A percentile compares a stretch with the other conserved stretches of the same genome.
These are phyloP conservation scores for Eidolon helvum DNA, from an alignment of 2,113 vertebrate genomes.

Conservation along the genomic window DNA sequence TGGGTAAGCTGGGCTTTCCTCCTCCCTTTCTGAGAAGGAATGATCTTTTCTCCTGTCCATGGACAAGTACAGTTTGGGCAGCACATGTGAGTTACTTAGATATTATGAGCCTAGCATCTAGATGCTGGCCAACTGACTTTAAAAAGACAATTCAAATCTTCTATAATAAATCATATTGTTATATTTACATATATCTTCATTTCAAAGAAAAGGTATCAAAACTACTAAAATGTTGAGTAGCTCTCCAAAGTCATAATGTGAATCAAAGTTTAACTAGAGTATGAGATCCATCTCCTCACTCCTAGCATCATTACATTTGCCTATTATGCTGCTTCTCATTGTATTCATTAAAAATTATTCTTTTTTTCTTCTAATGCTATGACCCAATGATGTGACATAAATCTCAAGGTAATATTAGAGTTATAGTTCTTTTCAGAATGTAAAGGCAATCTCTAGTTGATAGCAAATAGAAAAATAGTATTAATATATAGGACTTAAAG, in stretches of 20 bases:
- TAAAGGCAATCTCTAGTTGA: slow-evolving; percentile 34
- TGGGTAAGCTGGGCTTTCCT: neutral
- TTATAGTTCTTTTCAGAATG: slow-evolving; percentile 45
- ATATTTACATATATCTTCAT: neutral
- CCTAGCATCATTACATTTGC: slow-evolving; percentile 4
- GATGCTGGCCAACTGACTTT: neutral
- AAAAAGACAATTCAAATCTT: slow-evolving; percentile 5
- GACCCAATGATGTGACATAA: slow-evolving; percentile 43
- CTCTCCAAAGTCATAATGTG: slow-evolving; percentile 29
- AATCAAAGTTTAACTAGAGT: slow-evolving; percentile 36
- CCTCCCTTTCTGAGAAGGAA: neutral
- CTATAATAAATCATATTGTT: neutral
- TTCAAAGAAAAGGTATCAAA: slow-evolving; percentile 17
- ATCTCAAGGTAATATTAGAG: slow-evolving; percentile 25
- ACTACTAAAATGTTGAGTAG: neutral
- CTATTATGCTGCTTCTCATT: neutral
- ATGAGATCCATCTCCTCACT: slow-evolving; percentile 23
- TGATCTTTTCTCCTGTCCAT: neutral
- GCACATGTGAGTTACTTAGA: neutral
- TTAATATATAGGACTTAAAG: no score
- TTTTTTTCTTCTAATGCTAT: neutral
- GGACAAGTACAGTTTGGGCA: neutral
- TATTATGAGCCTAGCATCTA: neutral
- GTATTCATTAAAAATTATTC: slow-evolving; percentile 50
- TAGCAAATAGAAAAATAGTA: slow-evolving; percentile 9